Evolutionary conservation across 35 echinoderm and acorn worm species (phyloP), one percentile per base, ranked within the genome.

Genomic region (Hemicentrotus pulcherrimus): DNA sequence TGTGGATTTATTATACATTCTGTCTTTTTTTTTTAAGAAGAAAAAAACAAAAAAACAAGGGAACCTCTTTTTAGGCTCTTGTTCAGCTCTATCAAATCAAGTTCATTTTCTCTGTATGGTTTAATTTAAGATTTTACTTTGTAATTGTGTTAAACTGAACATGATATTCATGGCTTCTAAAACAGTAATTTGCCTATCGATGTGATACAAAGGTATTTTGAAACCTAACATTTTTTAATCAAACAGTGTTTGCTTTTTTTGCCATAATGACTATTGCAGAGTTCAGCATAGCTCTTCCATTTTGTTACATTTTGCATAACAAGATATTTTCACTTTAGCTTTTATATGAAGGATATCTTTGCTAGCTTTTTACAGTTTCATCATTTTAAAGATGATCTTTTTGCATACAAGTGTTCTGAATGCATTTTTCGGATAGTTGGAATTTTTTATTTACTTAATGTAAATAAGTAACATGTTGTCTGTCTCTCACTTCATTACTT

Each of bases 271-370:
- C 91, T 93, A 58, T 93, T 93, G 91, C 91, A 93, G 91, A 93
- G 91, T 93, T 93, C 91, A 93, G 91, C 91, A 93, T 93, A 93
- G 91, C 91, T 93, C 91, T 93, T 93, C 91, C 91, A 93, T 93
- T 93, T 93, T 93, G 46, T 93, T 93, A 93, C 91, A 93, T 93
- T 93, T 93, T 93, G 45, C 46, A 47, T 93, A 93, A 93, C 45
- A 93, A 93, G 46, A 58, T 93, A 93, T 93, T 93, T 93, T 93
- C 91, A 93, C 91, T 93, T 93, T 93, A 93, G 91, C 91, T 93
- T 93, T 93, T 93, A 58, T 93, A 93, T 93, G 48, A 93, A 50
- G 91, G 91, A 93, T 93, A 58, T 93, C 91, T 93, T 93, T 93
- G 91, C 91, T 93, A 93, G 91, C 48, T 93, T 93, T 93, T 93